A percentile compares a stretch with the other conserved stretches of the same genome.
Conservation (phyloP, 2,888 invertebrate species). For the Mactromeris polynyma region DNA sequence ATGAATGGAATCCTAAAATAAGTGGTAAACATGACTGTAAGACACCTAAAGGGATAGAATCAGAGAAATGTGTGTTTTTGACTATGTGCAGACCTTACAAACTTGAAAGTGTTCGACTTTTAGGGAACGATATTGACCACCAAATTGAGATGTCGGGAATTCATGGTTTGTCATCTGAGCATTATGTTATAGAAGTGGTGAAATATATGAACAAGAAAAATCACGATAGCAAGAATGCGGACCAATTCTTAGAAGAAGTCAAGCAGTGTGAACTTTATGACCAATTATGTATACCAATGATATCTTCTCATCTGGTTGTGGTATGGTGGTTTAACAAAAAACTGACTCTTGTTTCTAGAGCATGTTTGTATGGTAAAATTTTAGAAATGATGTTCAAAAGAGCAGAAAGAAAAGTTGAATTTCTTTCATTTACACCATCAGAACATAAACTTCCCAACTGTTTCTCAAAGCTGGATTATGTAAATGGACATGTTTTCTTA, state of each 20-base stretch:
- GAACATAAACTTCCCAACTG: too few relatives aligned
- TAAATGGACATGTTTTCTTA: too few relatives aligned
- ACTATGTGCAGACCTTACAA: not conserved
- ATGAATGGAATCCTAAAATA: not conserved
- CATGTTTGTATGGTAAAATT: not conserved
- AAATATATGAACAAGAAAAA: not conserved
- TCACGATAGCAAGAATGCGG: not conserved
- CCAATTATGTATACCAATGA: not conserved
- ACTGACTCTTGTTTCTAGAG: not conserved
- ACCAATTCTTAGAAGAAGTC: not conserved
- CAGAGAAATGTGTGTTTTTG: not conserved
- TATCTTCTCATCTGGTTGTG: not conserved
- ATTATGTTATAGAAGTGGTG: not conserved
- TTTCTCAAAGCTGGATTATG: too few relatives aligned
- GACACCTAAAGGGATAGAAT: not conserved
- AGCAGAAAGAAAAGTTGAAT: not conserved
- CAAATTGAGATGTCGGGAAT: not conserved
- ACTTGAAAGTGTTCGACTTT: not conserved
- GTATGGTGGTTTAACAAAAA: not conserved
- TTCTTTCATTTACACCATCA: not conserved
- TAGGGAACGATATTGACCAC: not conserved
- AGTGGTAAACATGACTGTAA: not conserved
- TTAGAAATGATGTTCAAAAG: not conserved
- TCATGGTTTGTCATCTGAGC: not conserved
- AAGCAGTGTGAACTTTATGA: not conserved